Percentiles rank a stretch among this genome's conserved stretches.
Evolutionary conservation across 1,140 invertebrate species (phyloP).

Genomic region (Goniozus legneri): DNA sequence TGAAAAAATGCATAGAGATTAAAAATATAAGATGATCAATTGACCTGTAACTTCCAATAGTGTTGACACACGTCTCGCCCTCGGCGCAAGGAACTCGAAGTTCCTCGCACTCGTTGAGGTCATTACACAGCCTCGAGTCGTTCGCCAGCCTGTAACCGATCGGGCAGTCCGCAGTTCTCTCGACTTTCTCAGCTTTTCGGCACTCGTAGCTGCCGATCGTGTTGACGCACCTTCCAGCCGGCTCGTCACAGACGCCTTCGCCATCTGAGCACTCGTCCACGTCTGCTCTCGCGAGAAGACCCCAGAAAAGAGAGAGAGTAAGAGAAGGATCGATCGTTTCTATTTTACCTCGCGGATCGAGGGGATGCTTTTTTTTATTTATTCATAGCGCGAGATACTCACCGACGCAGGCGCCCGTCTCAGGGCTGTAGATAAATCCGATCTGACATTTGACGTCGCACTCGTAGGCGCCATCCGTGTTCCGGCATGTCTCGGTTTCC

Average conservation of each 20-base stretch:
- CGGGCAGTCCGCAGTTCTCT: no score
- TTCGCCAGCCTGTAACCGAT: conserved; percentile 22
- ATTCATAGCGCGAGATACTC: no score
- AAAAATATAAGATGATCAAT: no score
- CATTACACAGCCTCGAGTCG: conserved; percentile 32
- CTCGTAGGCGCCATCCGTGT: conserved; percentile 56
- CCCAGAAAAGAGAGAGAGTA: no score
- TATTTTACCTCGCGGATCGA: no score
- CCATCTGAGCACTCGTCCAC: conserved; percentile 58
- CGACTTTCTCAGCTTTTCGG: conserved; percentile 6
- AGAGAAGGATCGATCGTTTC: no score
- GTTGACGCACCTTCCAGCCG: conserved; percentile 50
- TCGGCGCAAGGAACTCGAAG: conserved; percentile 35
- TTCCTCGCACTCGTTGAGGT: conserved; percentile 59
- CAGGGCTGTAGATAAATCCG: conserved; percentile 61
- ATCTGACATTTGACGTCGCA: conserved; percentile 62
- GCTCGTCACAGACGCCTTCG: conserved; percentile 32
- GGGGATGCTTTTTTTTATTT: no score
- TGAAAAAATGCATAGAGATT: no score
- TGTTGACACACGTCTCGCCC: conserved; percentile 48
- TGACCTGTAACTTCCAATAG: conserved; percentile 51
- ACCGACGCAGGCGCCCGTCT: conserved; percentile 54
- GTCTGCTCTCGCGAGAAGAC: no score
- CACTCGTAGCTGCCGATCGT: conserved; percentile 53
- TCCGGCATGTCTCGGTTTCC: conserved; percentile 53